Evolutionary conservation across 2,797 vertebrate species (phyloP).

Genomic region (Myotis pilosus): DNA sequence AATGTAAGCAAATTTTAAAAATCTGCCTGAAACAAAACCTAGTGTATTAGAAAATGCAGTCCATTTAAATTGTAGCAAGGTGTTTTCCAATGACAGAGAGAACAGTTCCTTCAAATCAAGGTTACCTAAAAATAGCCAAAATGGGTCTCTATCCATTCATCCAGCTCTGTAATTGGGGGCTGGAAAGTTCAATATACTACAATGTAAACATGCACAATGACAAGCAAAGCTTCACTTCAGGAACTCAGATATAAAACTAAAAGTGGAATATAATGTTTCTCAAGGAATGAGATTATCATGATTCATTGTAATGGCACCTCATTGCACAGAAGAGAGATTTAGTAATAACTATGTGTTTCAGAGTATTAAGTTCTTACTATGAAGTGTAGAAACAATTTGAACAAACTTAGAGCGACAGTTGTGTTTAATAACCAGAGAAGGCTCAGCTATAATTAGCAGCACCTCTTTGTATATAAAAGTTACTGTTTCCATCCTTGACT

Average conservation of each 20-base stretch:
- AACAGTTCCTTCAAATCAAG: slow-evolving; percentile 40
- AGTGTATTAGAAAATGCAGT: not conserved
- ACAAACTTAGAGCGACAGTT: not conserved
- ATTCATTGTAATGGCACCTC: not conserved
- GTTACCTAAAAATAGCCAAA: slow-evolving; percentile 22
- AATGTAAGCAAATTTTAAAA: not conserved
- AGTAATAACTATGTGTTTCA: slow-evolving; percentile 42
- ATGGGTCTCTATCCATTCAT: not conserved
- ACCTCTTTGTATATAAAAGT: slow-evolving; percentile 26
- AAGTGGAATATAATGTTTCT: not conserved
- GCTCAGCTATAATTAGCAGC: not conserved
- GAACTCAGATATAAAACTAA: slow-evolving; percentile 36
- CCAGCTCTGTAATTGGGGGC: not conserved
- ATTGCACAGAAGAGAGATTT: not conserved
- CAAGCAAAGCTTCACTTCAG: slow-evolving; percentile 9
- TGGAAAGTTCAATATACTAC: not conserved
- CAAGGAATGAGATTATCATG: not conserved
- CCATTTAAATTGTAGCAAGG: not conserved
- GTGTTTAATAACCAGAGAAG: not conserved
- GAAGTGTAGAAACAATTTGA: slow-evolving; percentile 8
- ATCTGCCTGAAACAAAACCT: slow-evolving; percentile 39
- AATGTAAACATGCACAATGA: slow-evolving; percentile 1
- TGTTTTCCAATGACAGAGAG: slow-evolving; percentile 15
- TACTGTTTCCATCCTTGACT: not conserved
- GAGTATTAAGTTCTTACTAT: not conserved